Base-by-base conservation (phyloP, 2,797 vertebrate genomes). In the Anas bahamensis region DNA sequence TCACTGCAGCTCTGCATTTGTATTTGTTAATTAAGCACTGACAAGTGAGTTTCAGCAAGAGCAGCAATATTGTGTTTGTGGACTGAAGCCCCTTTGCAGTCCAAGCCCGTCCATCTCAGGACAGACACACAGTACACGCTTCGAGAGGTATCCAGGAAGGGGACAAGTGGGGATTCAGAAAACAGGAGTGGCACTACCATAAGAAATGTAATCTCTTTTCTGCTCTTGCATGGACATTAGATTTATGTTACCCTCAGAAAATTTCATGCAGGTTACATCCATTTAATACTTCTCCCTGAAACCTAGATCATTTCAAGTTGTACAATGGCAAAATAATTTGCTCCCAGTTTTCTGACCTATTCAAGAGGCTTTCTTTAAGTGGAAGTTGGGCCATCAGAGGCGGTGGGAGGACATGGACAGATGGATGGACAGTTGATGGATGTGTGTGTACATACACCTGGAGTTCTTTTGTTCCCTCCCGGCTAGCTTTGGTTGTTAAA, bases 401-500 rank as follows among this genome's bases (percentile, higher is more conserved):
- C 85, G 19, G 9, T 33, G 86, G 89, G 52, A 95, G 73, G 64
- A 65, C 82, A n/a, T 9, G 76, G 85, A 59, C 70, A 69, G 82
- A 76, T 39, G 55, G 86, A 75, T 68, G 60, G 42, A 24, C 21
- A 10, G 64, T n/a, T n/a, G 31, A 66, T 31, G 15, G 76, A 71
- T 86, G n/a, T 63, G 56, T 80, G 61, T 80, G 72, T 92, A 69
- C 4, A 4, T 84, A 77, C 82, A 70, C 75, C 88, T 85, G 88
- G 81, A 53, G 72, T 46, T 79, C 90, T 93, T 94, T 94, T 96
- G 91, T 91, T 97, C 91, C 81, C 90, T 80, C 75, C 70, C 72
- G 50, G 83, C 88, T 96, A 94, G 93, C 74, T 94, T 95, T 95
- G 83, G 53, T 85, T 89, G 79, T 78, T 95, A 89, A 94, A 95